Evolutionary conservation across 23 tunicate genomes (phyloP), one percentile per base, ranked within the genome.

Genomic region (Oikopleura dioica): DNA sequence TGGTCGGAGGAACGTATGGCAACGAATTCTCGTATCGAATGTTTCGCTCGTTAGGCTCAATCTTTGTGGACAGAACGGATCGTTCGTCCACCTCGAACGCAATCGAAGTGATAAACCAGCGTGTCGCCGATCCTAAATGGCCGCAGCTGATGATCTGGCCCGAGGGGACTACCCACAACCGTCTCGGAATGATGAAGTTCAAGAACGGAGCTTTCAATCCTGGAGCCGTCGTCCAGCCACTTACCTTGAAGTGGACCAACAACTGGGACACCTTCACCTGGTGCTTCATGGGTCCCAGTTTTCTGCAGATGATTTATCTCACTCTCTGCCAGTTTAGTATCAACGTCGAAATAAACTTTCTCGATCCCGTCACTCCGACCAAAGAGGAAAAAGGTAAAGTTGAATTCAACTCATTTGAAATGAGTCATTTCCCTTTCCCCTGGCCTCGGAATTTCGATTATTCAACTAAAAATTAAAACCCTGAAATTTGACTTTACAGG

Each of bases 381-480:
- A 24, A 76, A 24, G 78, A 76, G 24, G 78, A 76, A 9, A 44
- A 44, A 44, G 55, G 55, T 44, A 44, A 44, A 9, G 9, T 44
- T 9, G 16, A 44, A 44, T 44, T 9, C 16, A 44, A 44, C 9
- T 9, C 55, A 44, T 9, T 9, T 44, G n/a, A n/a, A n/a, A n/a
- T n/a, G n/a, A n/a, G n/a, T n/a, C n/a, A n/a, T n/a, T n/a, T n/a
- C n/a, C n/a, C n/a, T n/a, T n/a, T n/a, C n/a, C n/a, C n/a, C n/a
- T n/a, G n/a, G n/a, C n/a, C n/a, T 16, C 55, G 16, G 16, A 44
- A 44, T 44, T 44, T 44, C 16, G 16, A 44, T 44, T 9, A 9
- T 44, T 9, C 16, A 16, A 16, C 16, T 44, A 9, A 9, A 16
- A 16, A 44, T 44, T 44, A 44, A 9, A 9, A 44, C 55, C 55